Evolutionary conservation across 92 coral and sea anemone genomes (phyloP).

Genomic region (Porites lobata): DNA sequence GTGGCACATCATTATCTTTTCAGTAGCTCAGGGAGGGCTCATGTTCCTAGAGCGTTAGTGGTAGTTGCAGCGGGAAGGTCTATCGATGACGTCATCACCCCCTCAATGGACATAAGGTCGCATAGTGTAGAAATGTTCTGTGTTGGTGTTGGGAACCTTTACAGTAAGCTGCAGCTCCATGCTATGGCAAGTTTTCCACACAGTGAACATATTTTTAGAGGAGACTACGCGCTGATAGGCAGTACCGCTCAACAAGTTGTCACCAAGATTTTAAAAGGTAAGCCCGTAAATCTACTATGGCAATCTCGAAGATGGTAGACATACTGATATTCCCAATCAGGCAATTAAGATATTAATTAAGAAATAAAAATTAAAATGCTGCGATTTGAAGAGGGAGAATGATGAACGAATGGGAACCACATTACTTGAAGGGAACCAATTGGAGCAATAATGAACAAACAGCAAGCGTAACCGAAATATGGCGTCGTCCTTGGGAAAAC

Average conservation of each 20-base stretch:
- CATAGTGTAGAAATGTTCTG: slow-evolving; percentile 81
- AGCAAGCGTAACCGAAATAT: no score
- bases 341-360: no score
- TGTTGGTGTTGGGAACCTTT: slow-evolving; percentile 82
- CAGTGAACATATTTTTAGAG: slow-evolving; percentile 86
- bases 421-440: no score
- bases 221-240: slow-evolving; percentile 68
- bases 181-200: slow-evolving; percentile 95
- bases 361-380: no score
- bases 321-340: no score
- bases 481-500: no score
- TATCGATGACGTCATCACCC: slow-evolving; percentile 90
- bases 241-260: slow-evolving; percentile 87
- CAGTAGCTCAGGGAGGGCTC: slow-evolving; percentile 71
- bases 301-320: no score
- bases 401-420: no score
- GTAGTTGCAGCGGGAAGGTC: slow-evolving; percentile 85
- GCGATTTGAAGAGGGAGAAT: no score
- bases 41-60: slow-evolving; percentile 80
- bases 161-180: slow-evolving; percentile 90
- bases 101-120: slow-evolving; percentile 75
- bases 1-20: slow-evolving; percentile 77
- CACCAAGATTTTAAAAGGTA: slow-evolving; percentile 90
- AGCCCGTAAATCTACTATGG: neutral
- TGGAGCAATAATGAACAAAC: no score